These are phyloP conservation scores for Chironex yamaguchii DNA, from an alignment of 30 jellyfish, hydroid and myxozoan genomes.

Conservation along the genomic window DNA sequence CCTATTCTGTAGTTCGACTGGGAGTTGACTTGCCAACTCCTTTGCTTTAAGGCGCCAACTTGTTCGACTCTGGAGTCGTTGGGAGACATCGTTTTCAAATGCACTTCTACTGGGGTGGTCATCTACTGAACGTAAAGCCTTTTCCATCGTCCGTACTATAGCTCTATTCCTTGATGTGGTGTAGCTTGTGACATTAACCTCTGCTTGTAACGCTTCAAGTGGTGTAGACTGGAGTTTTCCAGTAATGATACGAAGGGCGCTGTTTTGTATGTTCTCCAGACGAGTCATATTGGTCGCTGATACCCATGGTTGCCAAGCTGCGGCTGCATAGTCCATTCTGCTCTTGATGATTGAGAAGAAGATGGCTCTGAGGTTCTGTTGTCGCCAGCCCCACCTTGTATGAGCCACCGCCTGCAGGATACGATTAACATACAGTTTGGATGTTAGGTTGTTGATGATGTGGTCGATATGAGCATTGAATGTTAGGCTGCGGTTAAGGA, in stretches of 20 bases:
- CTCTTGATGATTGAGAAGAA: neutral
- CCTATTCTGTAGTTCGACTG: conserved; percentile 1
- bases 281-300: conserved; percentile 3
- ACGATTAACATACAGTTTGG: neutral
- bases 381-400: conserved; percentile 28
- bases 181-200: neutral
- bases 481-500: neutral
- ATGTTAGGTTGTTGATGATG: neutral
- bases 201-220: neutral
- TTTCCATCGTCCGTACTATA: neutral
- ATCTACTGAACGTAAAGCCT: conserved; percentile 2
- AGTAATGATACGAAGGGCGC: conserved; percentile 17
- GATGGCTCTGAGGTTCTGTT: neutral
- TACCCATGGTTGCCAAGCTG: neutral
- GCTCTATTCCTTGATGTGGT: neutral
- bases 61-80: neutral
- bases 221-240: conserved; percentile 14
- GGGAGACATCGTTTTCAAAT: neutral
- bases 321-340: conserved; percentile 4
- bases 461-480: conserved; percentile 4
- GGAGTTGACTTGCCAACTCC: neutral
- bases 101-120: conserved; percentile 7
- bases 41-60: too few species aligned
- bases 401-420: conserved; percentile 10
- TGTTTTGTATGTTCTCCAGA: neutral